Percentiles rank a stretch among this genome's conserved stretches.
phyloP scores from a whole-genome alignment of 2,797 vertebrate genomes.

The Sebastes taczanowskii region DNA sequence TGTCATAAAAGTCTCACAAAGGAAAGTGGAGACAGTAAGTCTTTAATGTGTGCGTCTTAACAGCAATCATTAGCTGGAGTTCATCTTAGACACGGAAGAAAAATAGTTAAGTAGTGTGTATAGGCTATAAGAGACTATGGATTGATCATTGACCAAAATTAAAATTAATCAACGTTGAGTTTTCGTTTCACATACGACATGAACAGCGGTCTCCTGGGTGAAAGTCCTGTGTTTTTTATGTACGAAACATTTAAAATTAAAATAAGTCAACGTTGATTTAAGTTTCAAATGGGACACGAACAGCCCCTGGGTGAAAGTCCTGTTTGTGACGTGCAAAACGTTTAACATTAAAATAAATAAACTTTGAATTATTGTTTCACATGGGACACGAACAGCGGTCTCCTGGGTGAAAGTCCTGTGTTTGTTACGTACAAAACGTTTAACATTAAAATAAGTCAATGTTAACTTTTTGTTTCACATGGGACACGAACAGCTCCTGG shows the following conservation, averaged over 20 bases:
- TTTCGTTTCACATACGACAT: rapidly evolving
- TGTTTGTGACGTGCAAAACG: rapidly evolving
- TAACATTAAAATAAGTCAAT: too few species aligned
- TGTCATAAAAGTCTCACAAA: slow-evolving; percentile 30
- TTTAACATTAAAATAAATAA: too few species aligned
- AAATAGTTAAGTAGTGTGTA: not conserved
- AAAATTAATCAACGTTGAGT: too few species aligned
- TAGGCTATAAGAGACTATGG: not conserved
- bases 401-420: too few species aligned
- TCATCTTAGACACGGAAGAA: not conserved
- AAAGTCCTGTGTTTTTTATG: too few species aligned
- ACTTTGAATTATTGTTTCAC: too few species aligned
- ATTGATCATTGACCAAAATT: not conserved
- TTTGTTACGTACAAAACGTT: rapidly evolving
- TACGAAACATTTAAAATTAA: too few species aligned
- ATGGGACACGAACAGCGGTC: rapidly evolving
- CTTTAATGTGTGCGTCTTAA: not conserved
- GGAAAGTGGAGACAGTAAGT: slow-evolving; percentile 7
- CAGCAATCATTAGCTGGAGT: not conserved
- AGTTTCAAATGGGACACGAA: rapidly evolving
- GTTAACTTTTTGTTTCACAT: too few species aligned
- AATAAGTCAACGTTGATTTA: too few species aligned
- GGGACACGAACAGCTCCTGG: too few species aligned
- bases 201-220: rapidly evolving
- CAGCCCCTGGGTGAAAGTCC: too few species aligned